phyloP scores from a whole-genome alignment of 2,888 invertebrate species.

The Lissonota sp. region DNA sequence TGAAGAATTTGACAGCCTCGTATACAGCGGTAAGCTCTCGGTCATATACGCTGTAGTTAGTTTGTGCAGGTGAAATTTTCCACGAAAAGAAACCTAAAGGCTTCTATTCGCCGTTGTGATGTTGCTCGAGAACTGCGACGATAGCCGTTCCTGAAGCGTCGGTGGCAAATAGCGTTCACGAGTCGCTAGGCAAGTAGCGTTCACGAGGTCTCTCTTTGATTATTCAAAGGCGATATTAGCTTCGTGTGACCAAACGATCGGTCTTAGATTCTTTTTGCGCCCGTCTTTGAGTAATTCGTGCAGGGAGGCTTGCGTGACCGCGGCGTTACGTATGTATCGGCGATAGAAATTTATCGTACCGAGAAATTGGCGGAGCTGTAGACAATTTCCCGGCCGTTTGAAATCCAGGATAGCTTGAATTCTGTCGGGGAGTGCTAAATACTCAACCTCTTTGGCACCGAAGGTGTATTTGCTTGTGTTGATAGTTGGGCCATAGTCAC shows the following conservation, averaged over 20 bases:
- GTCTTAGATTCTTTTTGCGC: background rate
- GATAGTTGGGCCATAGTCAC: constrained; percentile 52
- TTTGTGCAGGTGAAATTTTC: background rate
- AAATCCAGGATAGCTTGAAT: constrained; percentile 73
- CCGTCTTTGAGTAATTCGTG: constrained; percentile 57
- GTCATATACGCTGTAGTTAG: background rate
- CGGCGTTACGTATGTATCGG: constrained; percentile 77
- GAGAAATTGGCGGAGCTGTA: constrained; percentile 76
- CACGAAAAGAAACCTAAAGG: background rate
- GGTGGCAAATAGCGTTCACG: background rate
- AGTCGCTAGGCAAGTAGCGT: background rate
- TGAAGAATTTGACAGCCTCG: background rate
- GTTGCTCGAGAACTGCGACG: background rate
- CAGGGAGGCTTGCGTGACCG: constrained; percentile 77
- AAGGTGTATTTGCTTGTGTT: constrained; percentile 76
- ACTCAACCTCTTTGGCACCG: constrained; percentile 68
- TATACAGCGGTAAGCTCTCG: background rate
- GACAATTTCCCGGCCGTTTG: constrained; percentile 71
- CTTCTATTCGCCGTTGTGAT: background rate
- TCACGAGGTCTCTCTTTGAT: background rate
- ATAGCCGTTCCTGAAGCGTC: background rate
- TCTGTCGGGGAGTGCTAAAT: constrained; percentile 75
- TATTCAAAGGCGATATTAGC: background rate
- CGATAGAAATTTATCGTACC: constrained; percentile 81
- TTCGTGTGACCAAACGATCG: background rate